A percentile compares a stretch with the other conserved stretches of the same genome.
These are phyloP conservation scores for Virgularia gustaviana DNA, from an alignment of 92 coral and sea anemone species.

Conservation along the genomic window DNA sequence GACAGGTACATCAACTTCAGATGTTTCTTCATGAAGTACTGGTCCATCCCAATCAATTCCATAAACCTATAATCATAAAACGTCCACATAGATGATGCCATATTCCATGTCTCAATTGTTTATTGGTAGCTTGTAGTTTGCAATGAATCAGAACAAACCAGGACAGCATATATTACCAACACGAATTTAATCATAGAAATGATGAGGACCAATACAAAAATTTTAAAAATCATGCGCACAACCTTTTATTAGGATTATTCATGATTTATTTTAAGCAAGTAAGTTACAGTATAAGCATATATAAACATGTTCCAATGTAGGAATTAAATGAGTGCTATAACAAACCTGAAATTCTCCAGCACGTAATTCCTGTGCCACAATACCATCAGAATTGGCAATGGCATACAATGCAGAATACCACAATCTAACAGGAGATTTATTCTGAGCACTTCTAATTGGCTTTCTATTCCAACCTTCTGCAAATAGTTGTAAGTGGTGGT, in stretches of 20 bases:
- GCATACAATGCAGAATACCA: background rate
- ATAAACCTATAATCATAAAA: slow-evolving; percentile 34
- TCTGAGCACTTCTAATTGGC: slow-evolving; percentile 1
- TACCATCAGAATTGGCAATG: slow-evolving; percentile 3
- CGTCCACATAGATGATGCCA: no score
- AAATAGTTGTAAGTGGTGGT: background rate
- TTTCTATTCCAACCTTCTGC: background rate
- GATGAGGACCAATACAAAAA: no score
- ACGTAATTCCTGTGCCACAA: background rate
- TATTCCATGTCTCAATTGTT: no score
- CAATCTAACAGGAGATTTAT: background rate
- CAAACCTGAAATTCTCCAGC: background rate
- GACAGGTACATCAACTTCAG: slow-evolving; percentile 22
- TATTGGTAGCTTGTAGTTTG: no score
- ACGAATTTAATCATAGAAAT: no score
- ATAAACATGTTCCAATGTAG: background rate
- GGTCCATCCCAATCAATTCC: slow-evolving; percentile 44
- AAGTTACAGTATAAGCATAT: background rate
- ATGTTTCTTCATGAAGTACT: slow-evolving; percentile 16
- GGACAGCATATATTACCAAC: no score
- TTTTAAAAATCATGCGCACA: no score
- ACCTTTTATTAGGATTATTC: background rate
- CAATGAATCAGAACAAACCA: no score
- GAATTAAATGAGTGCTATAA: background rate
- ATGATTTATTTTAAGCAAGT: background rate